Evolutionary conservation across 2,113 vertebrate species (phyloP).

Genomic region (Columba livia): DNA sequence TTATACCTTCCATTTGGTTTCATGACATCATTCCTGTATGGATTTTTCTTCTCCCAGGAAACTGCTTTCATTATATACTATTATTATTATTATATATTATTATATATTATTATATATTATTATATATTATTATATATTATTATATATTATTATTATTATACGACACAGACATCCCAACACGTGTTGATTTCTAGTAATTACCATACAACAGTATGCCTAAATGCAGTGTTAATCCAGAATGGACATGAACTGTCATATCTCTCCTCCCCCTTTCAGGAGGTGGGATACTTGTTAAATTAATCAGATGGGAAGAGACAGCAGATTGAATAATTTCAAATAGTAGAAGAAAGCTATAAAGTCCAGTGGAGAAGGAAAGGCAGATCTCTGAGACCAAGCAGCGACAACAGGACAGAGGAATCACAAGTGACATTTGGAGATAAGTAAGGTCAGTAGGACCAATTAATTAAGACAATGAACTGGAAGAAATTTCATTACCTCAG

Average conservation of each 20-base stretch:
- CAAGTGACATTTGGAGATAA: slow-evolving; percentile 9
- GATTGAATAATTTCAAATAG: neutral
- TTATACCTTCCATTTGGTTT: neutral
- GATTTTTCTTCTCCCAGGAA: neutral
- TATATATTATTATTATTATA: too few species aligned
- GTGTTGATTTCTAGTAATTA: neutral
- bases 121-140: too few species aligned
- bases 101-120: too few species aligned
- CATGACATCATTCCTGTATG: neutral
- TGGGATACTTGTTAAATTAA: slow-evolving; percentile 2
- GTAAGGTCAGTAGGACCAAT: slow-evolving; percentile 12
- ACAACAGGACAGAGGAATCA: neutral
- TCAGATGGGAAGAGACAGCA: neutral
- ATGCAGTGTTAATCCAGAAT: neutral
- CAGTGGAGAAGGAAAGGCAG: neutral
- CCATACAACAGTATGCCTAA: neutral
- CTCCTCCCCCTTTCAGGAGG: neutral
- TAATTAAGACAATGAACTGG: slow-evolving; percentile 14
- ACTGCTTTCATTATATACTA: neutral
- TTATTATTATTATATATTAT: too few species aligned
- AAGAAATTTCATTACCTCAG: slow-evolving; percentile 46
- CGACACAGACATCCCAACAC: neutral
- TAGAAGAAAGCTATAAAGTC: neutral
- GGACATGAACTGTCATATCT: neutral
- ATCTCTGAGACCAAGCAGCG: neutral